phyloP scores from a whole-genome alignment of 2,888 invertebrate genomes.

The Drosophila anomalata region DNA sequence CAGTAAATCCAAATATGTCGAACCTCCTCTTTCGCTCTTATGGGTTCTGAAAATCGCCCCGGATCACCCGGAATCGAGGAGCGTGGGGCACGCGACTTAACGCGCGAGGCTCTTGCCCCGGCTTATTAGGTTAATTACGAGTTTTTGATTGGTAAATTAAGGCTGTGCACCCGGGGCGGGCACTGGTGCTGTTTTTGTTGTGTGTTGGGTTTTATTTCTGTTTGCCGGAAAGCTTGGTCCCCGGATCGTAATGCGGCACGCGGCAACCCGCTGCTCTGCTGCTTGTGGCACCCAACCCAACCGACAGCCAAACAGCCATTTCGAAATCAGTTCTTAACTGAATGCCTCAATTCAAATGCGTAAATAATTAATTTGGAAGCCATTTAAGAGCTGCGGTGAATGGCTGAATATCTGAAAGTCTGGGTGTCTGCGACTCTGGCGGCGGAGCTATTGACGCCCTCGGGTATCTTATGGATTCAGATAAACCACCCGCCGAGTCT shows the following conservation, averaged over 20 bases:
- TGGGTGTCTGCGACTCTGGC: slow-evolving; percentile 14
- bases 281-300: not conserved
- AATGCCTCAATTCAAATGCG: slow-evolving; percentile 78
- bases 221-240: slow-evolving; percentile 14
- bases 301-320: slow-evolving; percentile 54
- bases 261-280: slow-evolving; percentile 54
- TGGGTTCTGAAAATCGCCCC: slow-evolving; percentile 40
- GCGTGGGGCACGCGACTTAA: slow-evolving; percentile 69
- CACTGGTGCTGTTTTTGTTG: slow-evolving; percentile 5
- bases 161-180: slow-evolving; percentile 49
- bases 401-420: slow-evolving; percentile 23
- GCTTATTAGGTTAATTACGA: slow-evolving; percentile 80
- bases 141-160: slow-evolving; percentile 80
- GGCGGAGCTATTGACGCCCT: slow-evolving; percentile 28
- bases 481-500: slow-evolving; percentile 73
- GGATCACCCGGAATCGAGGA: not conserved
- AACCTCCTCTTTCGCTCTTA: slow-evolving; percentile 13
- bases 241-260: slow-evolving; percentile 55
- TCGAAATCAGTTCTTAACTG: slow-evolving; percentile 76
- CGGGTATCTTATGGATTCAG: slow-evolving; percentile 57
- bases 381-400: slow-evolving; percentile 64
- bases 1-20: slow-evolving; percentile 71
- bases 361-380: slow-evolving; percentile 79
- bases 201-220: not conserved
- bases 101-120: slow-evolving; percentile 55